Evolutionary conservation across 2,113 vertebrate genomes (phyloP).

Genomic region (Heloderma charlesbogerti): DNA sequence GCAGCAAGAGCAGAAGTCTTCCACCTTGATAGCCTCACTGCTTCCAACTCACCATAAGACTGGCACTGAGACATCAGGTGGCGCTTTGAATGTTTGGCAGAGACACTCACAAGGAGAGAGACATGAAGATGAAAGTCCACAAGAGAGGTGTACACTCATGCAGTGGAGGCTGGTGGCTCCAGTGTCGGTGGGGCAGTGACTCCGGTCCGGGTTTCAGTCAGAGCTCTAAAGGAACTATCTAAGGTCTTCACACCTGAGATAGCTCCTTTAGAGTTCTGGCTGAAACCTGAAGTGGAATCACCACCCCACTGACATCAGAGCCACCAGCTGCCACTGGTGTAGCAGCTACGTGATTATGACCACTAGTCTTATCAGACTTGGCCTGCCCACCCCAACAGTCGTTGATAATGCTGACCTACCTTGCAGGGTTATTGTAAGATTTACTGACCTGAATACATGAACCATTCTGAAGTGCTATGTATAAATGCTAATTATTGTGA

Average conservation of each 20-base stretch:
- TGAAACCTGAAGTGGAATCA: no score
- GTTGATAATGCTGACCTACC: background rate
- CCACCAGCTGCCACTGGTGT: no score
- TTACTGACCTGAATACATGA: background rate
- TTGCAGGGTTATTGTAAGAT: background rate
- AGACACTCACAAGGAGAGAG: background rate
- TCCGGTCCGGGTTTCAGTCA: no score
- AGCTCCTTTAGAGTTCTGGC: no score
- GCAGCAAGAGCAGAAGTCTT: background rate
- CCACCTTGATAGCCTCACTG: background rate
- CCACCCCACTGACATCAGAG: no score
- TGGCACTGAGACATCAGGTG: background rate
- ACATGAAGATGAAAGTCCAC: background rate
- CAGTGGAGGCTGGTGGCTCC: background rate
- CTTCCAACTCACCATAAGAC: background rate
- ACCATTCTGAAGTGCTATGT: background rate
- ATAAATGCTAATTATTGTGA: background rate
- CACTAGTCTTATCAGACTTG: background rate
- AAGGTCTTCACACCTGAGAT: no score
- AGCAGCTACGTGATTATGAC: background rate
- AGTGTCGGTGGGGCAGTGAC: no score
- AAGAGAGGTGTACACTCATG: background rate
- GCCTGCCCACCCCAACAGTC: background rate
- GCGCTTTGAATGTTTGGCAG: background rate
- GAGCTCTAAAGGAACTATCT: no score